Evolutionary conservation across 1,140 invertebrate species (phyloP).

Genomic region (Heliconius hermathena): DNA sequence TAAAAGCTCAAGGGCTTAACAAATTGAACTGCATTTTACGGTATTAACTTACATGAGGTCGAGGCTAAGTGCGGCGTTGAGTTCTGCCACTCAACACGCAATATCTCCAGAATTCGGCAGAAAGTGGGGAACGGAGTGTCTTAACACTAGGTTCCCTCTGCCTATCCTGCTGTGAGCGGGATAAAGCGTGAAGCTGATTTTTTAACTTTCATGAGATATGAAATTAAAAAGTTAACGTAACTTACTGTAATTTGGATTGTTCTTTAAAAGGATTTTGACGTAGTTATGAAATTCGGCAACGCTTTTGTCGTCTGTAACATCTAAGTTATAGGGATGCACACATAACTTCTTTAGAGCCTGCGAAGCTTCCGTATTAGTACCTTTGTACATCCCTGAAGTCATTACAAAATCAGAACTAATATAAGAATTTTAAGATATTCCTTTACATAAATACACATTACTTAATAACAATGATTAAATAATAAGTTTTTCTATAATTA

Average conservation of each 20-base stretch:
- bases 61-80: no score
- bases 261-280: slow-evolving; percentile 66
- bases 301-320: slow-evolving; percentile 85
- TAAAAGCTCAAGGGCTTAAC: background rate
- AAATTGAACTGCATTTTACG: background rate
- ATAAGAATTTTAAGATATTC: background rate
- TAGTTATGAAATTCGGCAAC: slow-evolving; percentile 78
- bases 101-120: no score
- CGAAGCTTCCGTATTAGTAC: slow-evolving; percentile 74
- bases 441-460: background rate
- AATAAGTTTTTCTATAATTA: background rate
- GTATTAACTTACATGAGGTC: background rate
- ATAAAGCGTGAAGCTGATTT: no score
- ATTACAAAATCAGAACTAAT: background rate
- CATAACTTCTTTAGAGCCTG: slow-evolving; percentile 52
- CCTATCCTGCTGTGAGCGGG: no score
- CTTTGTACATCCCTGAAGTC: slow-evolving; percentile 83
- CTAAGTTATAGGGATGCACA: slow-evolving; percentile 82
- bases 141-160: no score
- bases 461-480: background rate
- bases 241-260: slow-evolving; percentile 82
- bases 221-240: slow-evolving; percentile 18
- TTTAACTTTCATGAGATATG: background rate
- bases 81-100: no score
- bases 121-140: no score